Conservation (phyloP, 2,888 invertebrate genomes). For the Tenthredo mesomela region DNA sequence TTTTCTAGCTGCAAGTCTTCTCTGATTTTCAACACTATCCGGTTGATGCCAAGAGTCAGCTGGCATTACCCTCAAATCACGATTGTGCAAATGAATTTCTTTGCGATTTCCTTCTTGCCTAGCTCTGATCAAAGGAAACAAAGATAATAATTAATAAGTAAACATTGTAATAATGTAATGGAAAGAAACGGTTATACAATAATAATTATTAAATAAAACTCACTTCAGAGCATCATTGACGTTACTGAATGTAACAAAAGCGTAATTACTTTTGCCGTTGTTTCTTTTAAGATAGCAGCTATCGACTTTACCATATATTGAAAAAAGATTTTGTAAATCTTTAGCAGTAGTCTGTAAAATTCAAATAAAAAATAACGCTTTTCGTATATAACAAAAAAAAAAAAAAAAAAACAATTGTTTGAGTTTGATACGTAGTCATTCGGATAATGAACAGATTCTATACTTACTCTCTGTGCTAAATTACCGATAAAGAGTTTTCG, state of each 20-base stretch:
- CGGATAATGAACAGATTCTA: slow-evolving; percentile 19
- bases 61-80: slow-evolving; percentile 78
- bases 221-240: slow-evolving; percentile 81
- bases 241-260: slow-evolving; percentile 81
- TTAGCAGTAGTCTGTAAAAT: slow-evolving; percentile 79
- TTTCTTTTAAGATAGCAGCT: slow-evolving; percentile 81
- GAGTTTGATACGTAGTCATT: not conserved
- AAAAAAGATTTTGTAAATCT: slow-evolving; percentile 80
- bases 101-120: slow-evolving; percentile 65
- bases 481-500: slow-evolving; percentile 82
- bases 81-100: slow-evolving; percentile 70
- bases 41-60: slow-evolving; percentile 85
- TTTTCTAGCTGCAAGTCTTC: slow-evolving; percentile 57
- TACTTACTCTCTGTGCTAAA: slow-evolving; percentile 80
- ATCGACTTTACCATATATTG: slow-evolving; percentile 81
- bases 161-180: not conserved
- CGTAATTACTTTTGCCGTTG: slow-evolving; percentile 78
- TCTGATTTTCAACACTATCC: slow-evolving; percentile 72
- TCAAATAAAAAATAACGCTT: not conserved
- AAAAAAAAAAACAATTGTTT: not conserved
- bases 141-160: not conserved
- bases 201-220: slow-evolving; percentile 62
- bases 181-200: not conserved
- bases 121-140: slow-evolving; percentile 64
- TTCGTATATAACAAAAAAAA: not conserved